A percentile compares a stretch with the other conserved stretches of the same genome.
phyloP scores from a whole-genome alignment of 2,888 invertebrate species.

The Drosophila setosimentum region DNA sequence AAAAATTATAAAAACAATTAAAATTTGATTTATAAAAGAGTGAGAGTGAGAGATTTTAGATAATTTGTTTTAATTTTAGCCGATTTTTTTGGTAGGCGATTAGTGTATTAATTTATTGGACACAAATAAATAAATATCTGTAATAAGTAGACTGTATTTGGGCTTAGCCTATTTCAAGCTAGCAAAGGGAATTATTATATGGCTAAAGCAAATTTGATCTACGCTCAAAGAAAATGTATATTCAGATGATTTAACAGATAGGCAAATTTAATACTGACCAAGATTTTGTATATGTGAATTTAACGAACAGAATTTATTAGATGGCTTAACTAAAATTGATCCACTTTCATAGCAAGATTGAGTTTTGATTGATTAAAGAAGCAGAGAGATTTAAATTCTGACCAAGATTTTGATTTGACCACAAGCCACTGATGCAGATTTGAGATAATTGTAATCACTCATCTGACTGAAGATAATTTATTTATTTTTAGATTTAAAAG shows the following conservation, averaged over 20 bases:
- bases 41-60: not conserved
- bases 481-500: conserved; percentile 3
- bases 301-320: not conserved
- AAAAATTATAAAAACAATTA: not conserved
- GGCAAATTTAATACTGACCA: too few species aligned
- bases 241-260: not conserved
- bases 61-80: not conserved
- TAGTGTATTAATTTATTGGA: not conserved
- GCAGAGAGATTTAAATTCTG: not conserved
- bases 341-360: not conserved
- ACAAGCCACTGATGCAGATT: not conserved
- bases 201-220: not conserved
- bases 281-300: too few species aligned
- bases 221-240: not conserved
- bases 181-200: not conserved
- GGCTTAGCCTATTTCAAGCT: not conserved
- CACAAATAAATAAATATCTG: not conserved
- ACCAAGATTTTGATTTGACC: not conserved
- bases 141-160: not conserved
- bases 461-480: not conserved
- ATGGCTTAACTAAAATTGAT: not conserved
- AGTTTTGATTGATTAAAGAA: not conserved
- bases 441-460: not conserved
- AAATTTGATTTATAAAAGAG: too few species aligned
- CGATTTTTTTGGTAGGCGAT: not conserved